Conservation (phyloP, 2,797 vertebrate genomes). For the Rhodeus uyekii region DNA sequence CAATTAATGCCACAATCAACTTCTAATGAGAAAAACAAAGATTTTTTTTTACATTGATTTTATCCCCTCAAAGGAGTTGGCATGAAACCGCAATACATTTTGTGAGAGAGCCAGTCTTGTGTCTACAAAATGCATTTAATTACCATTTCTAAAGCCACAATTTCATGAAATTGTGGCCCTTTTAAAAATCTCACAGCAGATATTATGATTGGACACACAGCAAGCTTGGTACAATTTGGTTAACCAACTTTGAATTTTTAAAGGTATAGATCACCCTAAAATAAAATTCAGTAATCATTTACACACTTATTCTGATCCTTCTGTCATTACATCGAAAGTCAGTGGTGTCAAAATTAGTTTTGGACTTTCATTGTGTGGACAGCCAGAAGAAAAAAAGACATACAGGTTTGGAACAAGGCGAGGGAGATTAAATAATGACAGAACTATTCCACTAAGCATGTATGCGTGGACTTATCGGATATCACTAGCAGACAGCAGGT, state of each 20-base stretch:
- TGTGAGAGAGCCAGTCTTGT: not conserved
- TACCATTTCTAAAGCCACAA: conserved; percentile 2
- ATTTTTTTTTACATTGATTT: conserved; percentile 56
- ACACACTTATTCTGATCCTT: not conserved
- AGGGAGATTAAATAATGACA: not conserved
- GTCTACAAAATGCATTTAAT: not conserved
- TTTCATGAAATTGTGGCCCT: not conserved
- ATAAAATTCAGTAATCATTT: not conserved
- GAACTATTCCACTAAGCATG: not conserved
- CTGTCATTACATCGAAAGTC: not conserved
- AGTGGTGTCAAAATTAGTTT: not conserved
- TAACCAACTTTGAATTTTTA: not conserved
- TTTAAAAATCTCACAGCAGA: not conserved
- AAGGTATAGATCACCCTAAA: not conserved
- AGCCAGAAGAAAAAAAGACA: not conserved
- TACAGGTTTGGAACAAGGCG: not conserved
- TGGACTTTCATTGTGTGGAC: not conserved
- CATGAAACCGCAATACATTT: not conserved
- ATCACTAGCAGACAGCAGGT: not conserved
- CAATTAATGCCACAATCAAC: conserved; percentile 53
- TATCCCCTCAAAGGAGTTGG: conserved; percentile 17
- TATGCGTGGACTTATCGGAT: not conserved
- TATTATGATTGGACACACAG: not conserved
- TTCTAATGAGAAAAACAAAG: conserved; percentile 59
- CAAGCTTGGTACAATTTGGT: not conserved